Percentiles rank a stretch among this genome's conserved stretches.
Evolutionary conservation across 2,888 invertebrate genomes (phyloP).

Genomic region (Allophyes oxyacanthae): DNA sequence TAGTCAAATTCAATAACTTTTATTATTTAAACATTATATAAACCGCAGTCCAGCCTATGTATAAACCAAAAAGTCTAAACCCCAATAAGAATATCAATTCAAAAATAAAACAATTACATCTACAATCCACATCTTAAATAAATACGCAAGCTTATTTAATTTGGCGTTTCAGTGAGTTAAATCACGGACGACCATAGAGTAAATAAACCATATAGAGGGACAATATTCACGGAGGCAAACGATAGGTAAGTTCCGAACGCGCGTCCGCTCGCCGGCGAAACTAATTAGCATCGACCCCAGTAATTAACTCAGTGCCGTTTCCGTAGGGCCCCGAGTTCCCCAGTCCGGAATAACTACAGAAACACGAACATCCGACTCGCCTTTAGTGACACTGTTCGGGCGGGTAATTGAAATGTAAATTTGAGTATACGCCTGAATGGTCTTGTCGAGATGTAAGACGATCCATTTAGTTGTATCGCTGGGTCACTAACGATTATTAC

Average conservation of each 20-base stretch:
- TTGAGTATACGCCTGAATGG: conserved; percentile 19
- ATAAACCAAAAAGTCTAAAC: too few relatives aligned
- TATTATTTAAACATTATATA: background rate
- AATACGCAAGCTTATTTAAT: conserved; percentile 8
- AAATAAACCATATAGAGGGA: conserved; percentile 23
- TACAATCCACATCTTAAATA: conserved; percentile 2
- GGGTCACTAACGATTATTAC: background rate
- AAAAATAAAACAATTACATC: background rate
- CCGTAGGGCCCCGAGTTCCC: conserved; percentile 41
- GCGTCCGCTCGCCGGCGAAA: conserved; percentile 62
- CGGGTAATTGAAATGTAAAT: conserved; percentile 50
- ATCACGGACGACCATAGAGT: conserved; percentile 7
- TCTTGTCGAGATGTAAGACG: conserved; percentile 5
- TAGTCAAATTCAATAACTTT: background rate
- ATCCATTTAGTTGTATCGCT: conserved; percentile 7
- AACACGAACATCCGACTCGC: conserved; percentile 30
- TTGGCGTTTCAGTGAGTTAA: background rate
- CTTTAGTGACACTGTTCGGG: conserved; percentile 39
- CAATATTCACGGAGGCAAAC: conserved; percentile 33
- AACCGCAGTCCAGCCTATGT: too few relatives aligned
- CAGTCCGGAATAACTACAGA: conserved; percentile 29
- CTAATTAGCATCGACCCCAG: conserved; percentile 72
- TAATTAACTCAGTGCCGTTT: conserved; percentile 62
- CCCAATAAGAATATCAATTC: background rate
- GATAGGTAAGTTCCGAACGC: conserved; percentile 61